These are phyloP conservation scores for Blastobasis adustella DNA, from an alignment of 2,888 invertebrate genomes.

Conservation along the genomic window DNA sequence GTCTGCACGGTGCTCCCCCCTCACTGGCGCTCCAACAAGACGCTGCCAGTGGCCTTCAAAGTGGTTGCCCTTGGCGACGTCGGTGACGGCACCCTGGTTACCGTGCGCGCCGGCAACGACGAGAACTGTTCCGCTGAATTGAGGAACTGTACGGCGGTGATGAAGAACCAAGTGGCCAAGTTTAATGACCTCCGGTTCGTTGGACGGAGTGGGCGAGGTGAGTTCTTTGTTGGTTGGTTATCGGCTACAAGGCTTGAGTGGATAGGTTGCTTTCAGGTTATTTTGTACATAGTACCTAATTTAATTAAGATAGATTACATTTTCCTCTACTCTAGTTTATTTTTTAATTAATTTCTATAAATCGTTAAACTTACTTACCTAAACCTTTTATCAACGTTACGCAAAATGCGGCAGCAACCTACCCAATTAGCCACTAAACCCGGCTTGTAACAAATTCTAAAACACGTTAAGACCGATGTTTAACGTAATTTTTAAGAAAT, in stretches of 20 bases:
- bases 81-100: constrained; percentile 94
- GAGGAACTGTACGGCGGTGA: constrained; percentile 93
- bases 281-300: background rate
- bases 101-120: constrained; percentile 96
- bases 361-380: too few species aligned
- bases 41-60: constrained; percentile 95
- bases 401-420: too few species aligned
- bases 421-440: too few species aligned
- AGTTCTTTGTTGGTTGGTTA: constrained; percentile 40
- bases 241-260: background rate
- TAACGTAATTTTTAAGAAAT: too few species aligned
- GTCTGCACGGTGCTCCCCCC: constrained; percentile 92
- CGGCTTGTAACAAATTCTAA: too few species aligned
- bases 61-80: constrained; percentile 94
- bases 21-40: constrained; percentile 98
- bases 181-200: constrained; percentile 98
- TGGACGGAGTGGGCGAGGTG: constrained; percentile 96
- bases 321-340: too few species aligned
- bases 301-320: too few species aligned
- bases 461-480: too few species aligned
- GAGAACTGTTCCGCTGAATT: constrained; percentile 97
- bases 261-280: background rate
- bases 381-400: too few species aligned
- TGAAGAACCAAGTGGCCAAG: constrained; percentile 98
- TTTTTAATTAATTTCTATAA: too few species aligned